Base-by-base conservation (phyloP, 1,140 invertebrate species). In the Drosophila truncata region DNA sequence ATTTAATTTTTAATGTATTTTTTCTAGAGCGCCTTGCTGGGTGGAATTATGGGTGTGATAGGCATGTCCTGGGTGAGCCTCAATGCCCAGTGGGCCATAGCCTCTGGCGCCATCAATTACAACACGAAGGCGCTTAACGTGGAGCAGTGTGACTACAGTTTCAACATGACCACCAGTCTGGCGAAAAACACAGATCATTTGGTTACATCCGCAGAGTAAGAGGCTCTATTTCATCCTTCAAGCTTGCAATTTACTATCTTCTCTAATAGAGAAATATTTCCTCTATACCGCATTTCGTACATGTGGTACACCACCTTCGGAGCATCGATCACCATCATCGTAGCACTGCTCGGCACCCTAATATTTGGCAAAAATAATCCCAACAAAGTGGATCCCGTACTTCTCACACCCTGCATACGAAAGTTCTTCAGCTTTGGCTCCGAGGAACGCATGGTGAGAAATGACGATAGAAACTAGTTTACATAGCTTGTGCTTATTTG, bases 61-160 rank as follows among this genome's bases (percentile, higher is more conserved):
- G 93, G 97, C 16, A 95, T 97, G 74, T 95, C 96, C 9, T 98
- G 96, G 96, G 95, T 98, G 49, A 96, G 96, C 33, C 93, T 98
- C 13, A 96, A 97, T 25, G 95, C 96, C 0, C 96, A 98, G 91
- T 93, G 96, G 44, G 95, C 96, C 0, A 96, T 97, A 41, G 95
- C 95, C 0, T 93, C 93, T 14, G 95, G 95, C 5, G 92, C 94
- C 69, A 80, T 95, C 44, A 94, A 86, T 23, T 95, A 95, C 77
- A 93, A 94, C 4, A 95, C 95, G 49, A 96, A 96, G 92, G 94
- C 94, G 0, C 93, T 96, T 7, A 95, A 94, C 14, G 95, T 95
- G 1, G 94, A 95, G 39, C 95, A 96, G 27, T 98, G 97, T 82
- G 94, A 94, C 9, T 96, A 96, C 78, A 78, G 77, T 9, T 94